These are phyloP conservation scores for Lypha dubia DNA, from an alignment of 2,888 invertebrate genomes.

Conservation along the genomic window DNA sequence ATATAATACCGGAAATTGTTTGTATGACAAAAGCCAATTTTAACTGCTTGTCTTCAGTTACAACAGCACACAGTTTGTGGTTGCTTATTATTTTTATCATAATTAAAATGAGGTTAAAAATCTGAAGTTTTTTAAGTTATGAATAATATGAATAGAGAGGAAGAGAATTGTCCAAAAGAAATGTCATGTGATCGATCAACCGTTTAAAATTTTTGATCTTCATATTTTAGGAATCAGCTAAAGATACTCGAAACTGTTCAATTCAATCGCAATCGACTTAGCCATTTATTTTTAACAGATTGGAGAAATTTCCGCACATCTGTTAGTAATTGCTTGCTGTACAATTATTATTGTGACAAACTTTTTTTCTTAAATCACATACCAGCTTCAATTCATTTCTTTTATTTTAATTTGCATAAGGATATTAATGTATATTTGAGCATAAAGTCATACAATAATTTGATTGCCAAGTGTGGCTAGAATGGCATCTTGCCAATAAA, in stretches of 20 bases:
- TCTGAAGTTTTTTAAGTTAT: not conserved
- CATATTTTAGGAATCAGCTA: too few species aligned
- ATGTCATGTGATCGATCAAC: too few species aligned
- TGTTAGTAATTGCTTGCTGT: constrained; percentile 12
- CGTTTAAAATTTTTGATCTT: too few species aligned
- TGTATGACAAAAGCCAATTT: not conserved
- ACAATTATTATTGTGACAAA: not conserved
- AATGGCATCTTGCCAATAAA: constrained; percentile 55
- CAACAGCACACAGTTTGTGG: not conserved
- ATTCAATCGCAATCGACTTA: not conserved
- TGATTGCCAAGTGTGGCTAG: constrained; percentile 36
- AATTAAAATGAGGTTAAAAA: too few species aligned
- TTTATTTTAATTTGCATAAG: constrained; percentile 14
- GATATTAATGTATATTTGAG: constrained; percentile 24
- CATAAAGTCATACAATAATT: constrained; percentile 34
- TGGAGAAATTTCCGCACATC: not conserved
- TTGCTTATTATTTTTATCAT: not conserved
- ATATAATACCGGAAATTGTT: constrained; percentile 20
- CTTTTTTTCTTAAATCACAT: not conserved
- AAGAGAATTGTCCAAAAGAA: too few species aligned
- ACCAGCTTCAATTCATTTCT: not conserved
- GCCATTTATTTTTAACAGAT: not conserved
- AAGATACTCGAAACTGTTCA: too few species aligned
- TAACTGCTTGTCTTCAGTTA: not conserved
- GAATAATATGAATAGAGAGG: too few species aligned